Evolutionary conservation across 2,888 invertebrate genomes (phyloP), one percentile per base, ranked within the genome.

Genomic region (Auanema freiburgensis): DNA sequence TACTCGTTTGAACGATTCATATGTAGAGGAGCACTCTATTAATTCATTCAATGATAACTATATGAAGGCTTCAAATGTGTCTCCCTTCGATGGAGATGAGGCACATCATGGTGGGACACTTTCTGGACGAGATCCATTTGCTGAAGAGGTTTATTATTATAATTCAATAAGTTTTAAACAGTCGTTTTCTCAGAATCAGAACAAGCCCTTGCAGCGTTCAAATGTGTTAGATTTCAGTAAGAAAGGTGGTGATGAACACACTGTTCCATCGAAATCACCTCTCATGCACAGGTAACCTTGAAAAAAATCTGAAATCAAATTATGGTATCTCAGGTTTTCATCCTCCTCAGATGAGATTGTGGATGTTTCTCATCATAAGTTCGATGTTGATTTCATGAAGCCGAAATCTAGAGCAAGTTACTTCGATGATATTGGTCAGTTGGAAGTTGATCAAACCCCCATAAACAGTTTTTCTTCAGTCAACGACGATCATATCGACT

Each of bases 101-200:
- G 43, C 57, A 3, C 63, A 70, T 41, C 63, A 65, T 18, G 68
- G 68, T 41, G 66, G 69, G 11, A 72, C 74, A 25, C 59, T 74
- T 11, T 72, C 72, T 4, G 74, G 74, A 43, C 64, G 74, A 57
- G 74, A 74, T 66, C 74, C 74, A 10, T 74, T 72, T 43, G 74
- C 67, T 57, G 64, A 67, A 24, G 61, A 62, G 21, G 40, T 16
- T 40, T 4, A 33, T 33, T 8, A n/a, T n/a, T n/a, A n/a, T 46
- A 8, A 5, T 46, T 46, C 21, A 18, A 8, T 5, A 46, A 11
- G 11, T 8, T 46, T 21, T 8, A 2, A 16, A 46, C 46, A 21
- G 8, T 8, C 5, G 46, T 46, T 11, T 46, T 46, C 11, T 46
- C 33, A 33, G 33, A 33, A 8, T 33, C 33, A 33, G 33, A 33